phyloP scores from a whole-genome alignment of 2,888 invertebrate genomes.

The Ernsta delagoae region DNA sequence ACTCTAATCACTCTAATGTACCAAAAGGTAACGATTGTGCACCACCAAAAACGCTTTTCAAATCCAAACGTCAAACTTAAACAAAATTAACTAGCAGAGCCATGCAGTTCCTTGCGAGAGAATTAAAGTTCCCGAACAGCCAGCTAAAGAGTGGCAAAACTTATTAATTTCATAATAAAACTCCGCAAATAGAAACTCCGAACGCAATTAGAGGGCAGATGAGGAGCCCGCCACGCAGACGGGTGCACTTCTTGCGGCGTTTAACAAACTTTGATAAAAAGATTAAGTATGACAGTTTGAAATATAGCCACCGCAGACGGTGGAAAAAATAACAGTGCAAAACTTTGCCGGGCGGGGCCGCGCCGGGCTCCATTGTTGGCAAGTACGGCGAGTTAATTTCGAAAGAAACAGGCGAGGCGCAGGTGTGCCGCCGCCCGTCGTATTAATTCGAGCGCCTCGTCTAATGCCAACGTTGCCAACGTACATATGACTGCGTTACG shows the following conservation, averaged over 20 bases:
- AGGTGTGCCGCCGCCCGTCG: slow-evolving; percentile 70
- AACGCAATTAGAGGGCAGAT: slow-evolving; percentile 78
- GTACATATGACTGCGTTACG: slow-evolving; percentile 63
- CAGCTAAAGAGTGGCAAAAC: slow-evolving; percentile 39
- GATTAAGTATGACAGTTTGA: slow-evolving; percentile 85
- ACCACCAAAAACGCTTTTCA: slow-evolving; percentile 19
- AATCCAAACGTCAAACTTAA: slow-evolving; percentile 30
- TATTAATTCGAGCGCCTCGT: slow-evolving; percentile 79
- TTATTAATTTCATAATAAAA: slow-evolving; percentile 48
- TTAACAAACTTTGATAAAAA: slow-evolving; percentile 85
- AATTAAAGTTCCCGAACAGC: slow-evolving; percentile 35
- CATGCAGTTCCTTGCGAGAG: slow-evolving; percentile 25
- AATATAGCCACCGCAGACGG: slow-evolving; percentile 80
- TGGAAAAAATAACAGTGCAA: slow-evolving; percentile 76
- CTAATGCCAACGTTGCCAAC: slow-evolving; percentile 67
- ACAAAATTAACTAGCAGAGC: slow-evolving; percentile 33
- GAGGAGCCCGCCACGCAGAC: slow-evolving; percentile 68
- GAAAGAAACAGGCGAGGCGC: slow-evolving; percentile 79
- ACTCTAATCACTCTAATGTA: too few relatives aligned
- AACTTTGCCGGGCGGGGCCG: slow-evolving; percentile 64
- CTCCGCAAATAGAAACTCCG: slow-evolving; percentile 55
- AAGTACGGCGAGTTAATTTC: slow-evolving; percentile 77
- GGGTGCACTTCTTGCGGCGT: slow-evolving; percentile 80
- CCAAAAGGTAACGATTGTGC: too few relatives aligned
- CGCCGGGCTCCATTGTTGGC: slow-evolving; percentile 78